Base-by-base conservation (phyloP, 2,888 invertebrate species). In the Gortyna flavago region DNA sequence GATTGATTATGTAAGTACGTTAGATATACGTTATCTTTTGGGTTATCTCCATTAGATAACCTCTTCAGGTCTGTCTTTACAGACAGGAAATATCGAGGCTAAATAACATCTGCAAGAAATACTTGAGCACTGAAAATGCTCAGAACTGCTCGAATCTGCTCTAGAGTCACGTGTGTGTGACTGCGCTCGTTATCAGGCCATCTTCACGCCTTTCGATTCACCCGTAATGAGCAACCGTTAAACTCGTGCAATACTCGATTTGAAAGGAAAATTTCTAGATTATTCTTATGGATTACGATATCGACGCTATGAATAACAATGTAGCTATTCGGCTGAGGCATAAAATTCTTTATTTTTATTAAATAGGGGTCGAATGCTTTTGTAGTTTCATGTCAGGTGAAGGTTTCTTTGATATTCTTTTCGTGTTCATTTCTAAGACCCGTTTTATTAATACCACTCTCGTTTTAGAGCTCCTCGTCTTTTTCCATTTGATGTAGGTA, bases 151-250 rank as follows among this genome's bases (percentile, higher is more conserved):
- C 77, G 77, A 81, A 51, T 67, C 32, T 70, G 72, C 59, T 86
- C 83, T 62, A 70, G 54, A 83, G 80, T 80, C 85, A 88, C 81
- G 81, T 87, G 81, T 81, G 79, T 81, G 83, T 88, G 80, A 84
- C 81, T 87, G 79, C 62, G 62, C 84, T 85, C 64, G 87, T 90
- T 91, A 91, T 90, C 90, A 78, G 75, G 11, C 71, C 82, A 91
- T 91, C 91, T 90, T 90, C 84, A 90, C 90, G 91, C 83, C 81
- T 81, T 85, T 89, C 85, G 88, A 82, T 77, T 70, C 80, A 72
- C 73, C 70, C 66, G 78, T 87, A 87, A 87, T 88, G 87, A 87
- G 88, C 85, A 75, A 74, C 79, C 79, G 85, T 78, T 79, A 83
- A 77, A 65, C 38, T 70, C 77, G 85, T 85, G 79, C 86, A 88